These are phyloP conservation scores for Trichechus manatus DNA, from an alignment of 2,113 vertebrate species.

Conservation along the genomic window DNA sequence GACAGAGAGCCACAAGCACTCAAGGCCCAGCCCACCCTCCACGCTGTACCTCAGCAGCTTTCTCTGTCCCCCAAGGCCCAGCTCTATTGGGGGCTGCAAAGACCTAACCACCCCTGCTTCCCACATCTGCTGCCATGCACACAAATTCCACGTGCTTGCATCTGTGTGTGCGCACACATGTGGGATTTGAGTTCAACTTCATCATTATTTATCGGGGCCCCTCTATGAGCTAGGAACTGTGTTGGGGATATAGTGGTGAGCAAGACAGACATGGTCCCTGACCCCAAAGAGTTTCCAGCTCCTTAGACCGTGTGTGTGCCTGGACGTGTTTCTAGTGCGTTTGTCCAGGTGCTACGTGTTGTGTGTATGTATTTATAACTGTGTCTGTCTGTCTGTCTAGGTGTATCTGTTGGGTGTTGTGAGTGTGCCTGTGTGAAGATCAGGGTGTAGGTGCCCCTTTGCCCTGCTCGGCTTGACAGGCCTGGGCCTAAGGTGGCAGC, in stretches of 20 bases:
- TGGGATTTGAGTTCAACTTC: neutral
- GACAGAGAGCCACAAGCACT: neutral
- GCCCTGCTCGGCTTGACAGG: neutral
- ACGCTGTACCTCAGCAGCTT: neutral
- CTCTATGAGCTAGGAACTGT: neutral
- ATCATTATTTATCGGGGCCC: neutral
- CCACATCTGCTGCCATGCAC: neutral
- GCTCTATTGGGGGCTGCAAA: neutral
- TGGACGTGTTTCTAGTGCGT: accelerated
- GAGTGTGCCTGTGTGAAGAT: neutral
- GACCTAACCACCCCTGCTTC: neutral
- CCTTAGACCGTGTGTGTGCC: neutral
- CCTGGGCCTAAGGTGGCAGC: neutral
- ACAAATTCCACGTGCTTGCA: accelerated
- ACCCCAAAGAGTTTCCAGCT: neutral
- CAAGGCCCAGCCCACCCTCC: neutral
- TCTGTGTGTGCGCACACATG: accelerated
- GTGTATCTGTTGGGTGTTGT: neutral
- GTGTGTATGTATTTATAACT: neutral
- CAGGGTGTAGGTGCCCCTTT: too few species aligned
- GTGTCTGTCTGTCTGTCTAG: neutral
- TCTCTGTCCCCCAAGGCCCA: neutral
- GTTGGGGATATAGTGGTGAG: neutral
- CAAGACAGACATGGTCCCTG: neutral
- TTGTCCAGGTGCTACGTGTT: accelerated